Conservation (phyloP, 2,113 vertebrate species). For the Hystrix brachyura region DNA sequence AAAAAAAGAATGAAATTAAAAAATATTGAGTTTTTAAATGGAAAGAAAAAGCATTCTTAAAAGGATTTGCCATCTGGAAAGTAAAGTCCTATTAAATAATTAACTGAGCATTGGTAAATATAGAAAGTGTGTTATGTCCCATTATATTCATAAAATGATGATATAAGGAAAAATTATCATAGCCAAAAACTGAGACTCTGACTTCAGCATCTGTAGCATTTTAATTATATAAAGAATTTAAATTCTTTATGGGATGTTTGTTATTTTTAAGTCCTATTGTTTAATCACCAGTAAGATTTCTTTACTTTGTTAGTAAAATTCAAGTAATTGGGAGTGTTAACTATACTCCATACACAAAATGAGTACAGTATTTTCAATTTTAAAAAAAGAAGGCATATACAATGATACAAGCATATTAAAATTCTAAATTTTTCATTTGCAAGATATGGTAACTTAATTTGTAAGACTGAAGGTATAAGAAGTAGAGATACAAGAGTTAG, state of each 20-base stretch:
- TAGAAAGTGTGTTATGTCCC: not conserved
- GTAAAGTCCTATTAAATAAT: slow-evolving; percentile 5
- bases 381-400: not conserved
- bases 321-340: not conserved
- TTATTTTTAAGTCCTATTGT: slow-evolving; percentile 38
- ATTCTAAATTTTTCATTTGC: not conserved
- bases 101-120: not conserved
- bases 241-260: not conserved
- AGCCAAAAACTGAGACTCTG: not conserved
- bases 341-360: not conserved
- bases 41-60: not conserved
- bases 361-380: not conserved
- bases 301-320: slow-evolving; percentile 12
- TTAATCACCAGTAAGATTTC: not conserved
- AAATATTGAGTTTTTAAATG: not conserved
- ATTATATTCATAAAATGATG: not conserved
- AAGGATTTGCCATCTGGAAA: slow-evolving; percentile 27
- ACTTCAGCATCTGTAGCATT: not conserved
- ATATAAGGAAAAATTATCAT: not conserved
- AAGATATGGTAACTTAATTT: not conserved
- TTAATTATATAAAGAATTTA: not conserved
- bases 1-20: not conserved
- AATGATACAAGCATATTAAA: not conserved
- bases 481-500: not conserved
- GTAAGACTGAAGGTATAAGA: not conserved